phyloP scores from a whole-genome alignment of 2,113 vertebrate genomes.

The Pseudolaguvia tuberculata region DNA sequence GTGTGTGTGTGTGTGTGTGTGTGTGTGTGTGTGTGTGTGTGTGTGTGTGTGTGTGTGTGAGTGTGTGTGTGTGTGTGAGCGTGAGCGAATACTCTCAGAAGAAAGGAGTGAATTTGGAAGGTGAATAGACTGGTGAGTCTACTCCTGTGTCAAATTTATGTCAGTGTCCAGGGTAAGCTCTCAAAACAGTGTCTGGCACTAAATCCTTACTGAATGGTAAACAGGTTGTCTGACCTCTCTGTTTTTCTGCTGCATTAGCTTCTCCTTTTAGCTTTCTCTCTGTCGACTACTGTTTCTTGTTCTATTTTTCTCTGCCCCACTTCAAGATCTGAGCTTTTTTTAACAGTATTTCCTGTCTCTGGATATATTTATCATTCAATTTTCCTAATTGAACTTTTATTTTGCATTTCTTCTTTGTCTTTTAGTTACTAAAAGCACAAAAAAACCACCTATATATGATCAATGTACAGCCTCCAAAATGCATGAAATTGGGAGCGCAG shows the following conservation, averaged over 20 bases:
- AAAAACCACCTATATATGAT: constrained; percentile 19
- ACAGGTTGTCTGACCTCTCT: constrained; percentile 18
- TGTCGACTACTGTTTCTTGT: neutral
- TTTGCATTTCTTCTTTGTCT: constrained; percentile 36
- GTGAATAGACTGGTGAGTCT: constrained; percentile 30
- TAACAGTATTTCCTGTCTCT: constrained; percentile 23
- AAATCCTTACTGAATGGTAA: constrained; percentile 40
- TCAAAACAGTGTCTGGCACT: constrained; percentile 32
- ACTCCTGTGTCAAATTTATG: constrained; percentile 38
- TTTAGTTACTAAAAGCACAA: constrained; percentile 25
- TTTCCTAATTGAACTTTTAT: constrained; percentile 46
- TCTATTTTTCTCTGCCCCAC: constrained; percentile 4
- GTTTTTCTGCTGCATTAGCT: constrained; percentile 14
- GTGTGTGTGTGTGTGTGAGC: too few species aligned
- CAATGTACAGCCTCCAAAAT: constrained; percentile 30
- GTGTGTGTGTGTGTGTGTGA: too few species aligned
- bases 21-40: too few species aligned
- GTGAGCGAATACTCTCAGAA: neutral
- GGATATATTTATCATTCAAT: constrained; percentile 41
- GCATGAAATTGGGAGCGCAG: constrained; percentile 28
- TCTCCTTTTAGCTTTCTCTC: neutral
- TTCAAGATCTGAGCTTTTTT: constrained; percentile 15
- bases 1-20: too few species aligned
- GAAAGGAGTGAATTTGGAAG: constrained; percentile 25
- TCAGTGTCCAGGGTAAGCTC: constrained; percentile 32